Percentiles rank a stretch among this genome's conserved stretches.
Conservation (phyloP, 2,888 invertebrate species). For the Diarsia rubi region DNA sequence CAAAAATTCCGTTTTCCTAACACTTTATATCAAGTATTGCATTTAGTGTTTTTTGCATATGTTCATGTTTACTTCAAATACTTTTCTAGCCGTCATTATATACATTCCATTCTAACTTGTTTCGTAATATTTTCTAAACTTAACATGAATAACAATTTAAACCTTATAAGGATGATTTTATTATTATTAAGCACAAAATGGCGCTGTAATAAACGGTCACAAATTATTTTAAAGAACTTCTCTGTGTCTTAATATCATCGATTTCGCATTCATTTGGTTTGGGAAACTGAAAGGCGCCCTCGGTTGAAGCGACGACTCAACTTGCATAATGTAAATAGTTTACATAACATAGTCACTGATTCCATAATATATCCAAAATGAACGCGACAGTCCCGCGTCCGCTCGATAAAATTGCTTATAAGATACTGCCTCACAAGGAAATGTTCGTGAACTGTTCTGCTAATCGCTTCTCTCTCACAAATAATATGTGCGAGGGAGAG, state of each 20-base stretch:
- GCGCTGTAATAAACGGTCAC: not conserved
- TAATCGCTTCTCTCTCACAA: not conserved
- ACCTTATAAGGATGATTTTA: not conserved
- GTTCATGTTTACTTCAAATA: not conserved
- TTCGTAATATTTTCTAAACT: constrained; percentile 26
- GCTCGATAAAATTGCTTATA: not conserved
- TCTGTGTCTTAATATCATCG: not conserved
- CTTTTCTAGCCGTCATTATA: constrained; percentile 14
- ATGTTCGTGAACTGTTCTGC: not conserved
- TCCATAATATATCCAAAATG: not conserved
- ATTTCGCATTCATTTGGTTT: not conserved
- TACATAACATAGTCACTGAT: not conserved
- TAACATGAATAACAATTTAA: constrained; percentile 8
- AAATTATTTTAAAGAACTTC: constrained; percentile 3
- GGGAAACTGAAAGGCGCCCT: not conserved
- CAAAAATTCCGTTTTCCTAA: not conserved
- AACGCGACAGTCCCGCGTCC: not conserved
- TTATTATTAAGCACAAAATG: not conserved
- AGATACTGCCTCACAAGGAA: not conserved
- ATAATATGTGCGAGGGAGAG: constrained; percentile 3
- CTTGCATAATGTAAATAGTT: not conserved
- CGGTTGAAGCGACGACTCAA: not conserved
- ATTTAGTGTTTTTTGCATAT: constrained; percentile 36
- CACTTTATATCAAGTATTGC: not conserved
- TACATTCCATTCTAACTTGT: constrained; percentile 53